Percentiles rank a stretch among this genome's conserved stretches.
Evolutionary conservation across 1,140 invertebrate species (phyloP).

Genomic region (Pygmarrhopalites habei): DNA sequence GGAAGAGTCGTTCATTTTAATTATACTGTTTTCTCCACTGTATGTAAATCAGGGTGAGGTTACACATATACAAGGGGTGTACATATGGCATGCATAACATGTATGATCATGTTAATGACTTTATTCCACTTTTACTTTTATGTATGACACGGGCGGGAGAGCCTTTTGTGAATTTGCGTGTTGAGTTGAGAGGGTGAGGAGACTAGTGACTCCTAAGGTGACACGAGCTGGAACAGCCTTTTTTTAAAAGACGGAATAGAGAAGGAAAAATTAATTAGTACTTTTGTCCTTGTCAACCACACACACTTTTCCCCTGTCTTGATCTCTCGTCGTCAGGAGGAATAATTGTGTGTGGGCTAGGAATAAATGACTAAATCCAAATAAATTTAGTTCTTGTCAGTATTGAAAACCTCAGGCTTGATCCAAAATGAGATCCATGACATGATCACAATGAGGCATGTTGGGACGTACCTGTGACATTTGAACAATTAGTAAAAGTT

Average conservation of each 20-base stretch:
- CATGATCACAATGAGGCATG: constrained; percentile 82
- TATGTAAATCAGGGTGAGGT: too few relatives aligned
- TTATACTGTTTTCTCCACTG: not conserved
- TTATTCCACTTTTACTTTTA: constrained; percentile 50
- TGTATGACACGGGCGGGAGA: constrained; percentile 78
- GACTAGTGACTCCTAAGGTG: constrained; percentile 71
- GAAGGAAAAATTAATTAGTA: too few relatives aligned
- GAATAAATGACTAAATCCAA: too few relatives aligned
- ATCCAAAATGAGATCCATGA: constrained; percentile 93
- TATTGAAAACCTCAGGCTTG: constrained; percentile 75
- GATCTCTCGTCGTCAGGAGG: too few relatives aligned
- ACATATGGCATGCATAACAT: too few relatives aligned
- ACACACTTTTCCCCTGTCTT: too few relatives aligned
- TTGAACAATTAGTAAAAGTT: too few relatives aligned
- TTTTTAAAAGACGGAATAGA: not conserved
- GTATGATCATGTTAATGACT: too few relatives aligned
- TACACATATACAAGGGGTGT: too few relatives aligned
- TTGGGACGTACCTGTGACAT: constrained; percentile 88
- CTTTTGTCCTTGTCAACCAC: too few relatives aligned
- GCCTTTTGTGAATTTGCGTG: constrained; percentile 84
- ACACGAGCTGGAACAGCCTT: constrained; percentile 44
- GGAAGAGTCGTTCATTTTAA: not conserved
- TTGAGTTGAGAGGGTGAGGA: constrained; percentile 79
- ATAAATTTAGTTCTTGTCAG: too few relatives aligned
- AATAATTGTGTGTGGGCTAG: too few relatives aligned